Conservation (phyloP, 1,140 invertebrate genomes). For the Pogonognathellus flavescens region DNA sequence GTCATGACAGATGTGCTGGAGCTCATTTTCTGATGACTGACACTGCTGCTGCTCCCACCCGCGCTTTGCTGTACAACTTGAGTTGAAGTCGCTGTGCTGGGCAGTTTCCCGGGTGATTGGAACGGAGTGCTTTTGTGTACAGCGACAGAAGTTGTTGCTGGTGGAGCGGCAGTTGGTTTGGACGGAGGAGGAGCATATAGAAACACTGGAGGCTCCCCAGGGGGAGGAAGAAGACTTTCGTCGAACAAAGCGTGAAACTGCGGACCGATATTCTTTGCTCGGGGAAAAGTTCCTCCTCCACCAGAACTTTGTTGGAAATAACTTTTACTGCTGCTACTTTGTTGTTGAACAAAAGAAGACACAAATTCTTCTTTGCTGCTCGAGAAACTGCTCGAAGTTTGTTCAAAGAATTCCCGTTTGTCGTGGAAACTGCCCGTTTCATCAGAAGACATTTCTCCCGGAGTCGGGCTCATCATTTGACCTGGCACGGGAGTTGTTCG, state of each 20-base stretch:
- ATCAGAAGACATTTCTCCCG: neutral
- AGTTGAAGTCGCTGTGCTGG: neutral
- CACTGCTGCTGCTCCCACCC: neutral
- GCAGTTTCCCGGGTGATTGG: neutral
- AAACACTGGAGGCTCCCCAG: conserved; percentile 51
- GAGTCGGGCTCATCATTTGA: conserved; percentile 22
- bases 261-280: neutral
- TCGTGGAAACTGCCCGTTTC: conserved; percentile 44
- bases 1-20: conserved; percentile 22
- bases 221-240: conserved; percentile 51
- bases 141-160: neutral
- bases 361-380: neutral
- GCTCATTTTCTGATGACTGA: neutral
- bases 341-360: neutral
- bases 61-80: neutral
- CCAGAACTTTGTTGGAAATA: conserved; percentile 1
- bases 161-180: neutral
- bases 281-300: neutral
- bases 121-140: neutral
- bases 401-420: conserved; percentile 53
- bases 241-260: conserved; percentile 36
- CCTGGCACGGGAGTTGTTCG: conserved; percentile 58
- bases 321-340: conserved; percentile 18
- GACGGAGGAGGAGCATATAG: conserved; percentile 54
- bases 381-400: conserved; percentile 15